These are phyloP conservation scores for Ceratosolen solmsi DNA, from an alignment of 1,140 invertebrate genomes.

Conservation along the genomic window DNA sequence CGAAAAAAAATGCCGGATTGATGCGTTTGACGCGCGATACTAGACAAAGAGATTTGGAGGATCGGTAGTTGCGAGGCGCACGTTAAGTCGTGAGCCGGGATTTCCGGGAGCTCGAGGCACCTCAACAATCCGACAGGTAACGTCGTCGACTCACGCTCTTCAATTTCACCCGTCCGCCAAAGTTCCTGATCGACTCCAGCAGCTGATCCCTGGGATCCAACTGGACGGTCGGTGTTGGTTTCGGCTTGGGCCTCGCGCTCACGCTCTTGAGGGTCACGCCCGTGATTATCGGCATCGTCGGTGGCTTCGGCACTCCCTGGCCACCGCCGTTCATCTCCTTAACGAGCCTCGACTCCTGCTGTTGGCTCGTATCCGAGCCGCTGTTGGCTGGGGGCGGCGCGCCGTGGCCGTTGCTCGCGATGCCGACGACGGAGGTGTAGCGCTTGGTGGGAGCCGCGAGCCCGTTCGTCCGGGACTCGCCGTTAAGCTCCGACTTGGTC, in stretches of 20 bases:
- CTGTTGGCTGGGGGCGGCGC: not conserved
- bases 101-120: not conserved
- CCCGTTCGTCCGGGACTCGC: not conserved
- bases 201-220: constrained; percentile 79
- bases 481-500: constrained; percentile 46
- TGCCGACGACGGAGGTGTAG: constrained; percentile 45
- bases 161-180: constrained; percentile 77
- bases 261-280: constrained; percentile 68
- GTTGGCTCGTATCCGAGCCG: not conserved
- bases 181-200: constrained; percentile 82
- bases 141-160: constrained; percentile 70
- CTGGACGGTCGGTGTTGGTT: constrained; percentile 53
- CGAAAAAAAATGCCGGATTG: no score
- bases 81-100: no score
- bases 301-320: constrained; percentile 58
- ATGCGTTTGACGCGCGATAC: no score
- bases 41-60: no score
- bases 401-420: constrained; percentile 27
- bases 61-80: not conserved
- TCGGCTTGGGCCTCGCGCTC: constrained; percentile 60
- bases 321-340: constrained; percentile 10
- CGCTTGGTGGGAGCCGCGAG: constrained; percentile 13
- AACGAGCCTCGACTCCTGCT: constrained; percentile 38
- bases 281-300: constrained; percentile 71
- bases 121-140: not conserved